Percentiles rank a stretch among this genome's conserved stretches.
phyloP scores from a whole-genome alignment of 2,797 vertebrate genomes.

The Synaphobranchus kaupii region DNA sequence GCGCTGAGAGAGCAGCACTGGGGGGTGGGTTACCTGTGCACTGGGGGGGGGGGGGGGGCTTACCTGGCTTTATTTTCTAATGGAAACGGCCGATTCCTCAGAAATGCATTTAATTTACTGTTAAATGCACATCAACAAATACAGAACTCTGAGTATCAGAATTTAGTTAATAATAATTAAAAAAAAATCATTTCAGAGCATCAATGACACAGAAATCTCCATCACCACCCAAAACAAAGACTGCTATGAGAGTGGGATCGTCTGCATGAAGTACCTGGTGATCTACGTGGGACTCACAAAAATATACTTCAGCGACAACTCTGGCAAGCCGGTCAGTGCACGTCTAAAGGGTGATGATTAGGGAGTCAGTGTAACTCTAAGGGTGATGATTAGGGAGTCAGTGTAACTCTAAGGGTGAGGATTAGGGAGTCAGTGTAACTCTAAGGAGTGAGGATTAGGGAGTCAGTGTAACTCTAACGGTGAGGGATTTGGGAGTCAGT shows the following conservation, averaged over 20 bases:
- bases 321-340: conserved; percentile 85
- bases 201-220: conserved; percentile 85
- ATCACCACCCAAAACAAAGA: conserved; percentile 95
- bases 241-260: conserved; percentile 97
- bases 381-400: too few species aligned
- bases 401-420: too few species aligned
- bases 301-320: conserved; percentile 91
- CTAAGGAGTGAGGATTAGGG: not conserved
- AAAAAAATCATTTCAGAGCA: conserved; percentile 76
- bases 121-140: not conserved
- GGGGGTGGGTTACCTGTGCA: too few species aligned
- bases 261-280: conserved; percentile 93
- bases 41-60: too few species aligned
- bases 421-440: not conserved
- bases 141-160: not conserved
- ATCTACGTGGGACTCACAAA: conserved; percentile 90
- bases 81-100: not conserved
- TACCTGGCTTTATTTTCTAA: not conserved
- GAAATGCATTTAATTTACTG: not conserved
- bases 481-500: too few species aligned
- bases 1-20: not conserved
- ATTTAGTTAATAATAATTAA: not conserved
- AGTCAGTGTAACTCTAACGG: too few species aligned
- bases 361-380: not conserved
- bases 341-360: not conserved